Percentiles rank a stretch among this genome's conserved stretches.
These are phyloP conservation scores for Pteronotus mesoamericanus DNA, from an alignment of 2,797 vertebrate genomes.

Conservation along the genomic window DNA sequence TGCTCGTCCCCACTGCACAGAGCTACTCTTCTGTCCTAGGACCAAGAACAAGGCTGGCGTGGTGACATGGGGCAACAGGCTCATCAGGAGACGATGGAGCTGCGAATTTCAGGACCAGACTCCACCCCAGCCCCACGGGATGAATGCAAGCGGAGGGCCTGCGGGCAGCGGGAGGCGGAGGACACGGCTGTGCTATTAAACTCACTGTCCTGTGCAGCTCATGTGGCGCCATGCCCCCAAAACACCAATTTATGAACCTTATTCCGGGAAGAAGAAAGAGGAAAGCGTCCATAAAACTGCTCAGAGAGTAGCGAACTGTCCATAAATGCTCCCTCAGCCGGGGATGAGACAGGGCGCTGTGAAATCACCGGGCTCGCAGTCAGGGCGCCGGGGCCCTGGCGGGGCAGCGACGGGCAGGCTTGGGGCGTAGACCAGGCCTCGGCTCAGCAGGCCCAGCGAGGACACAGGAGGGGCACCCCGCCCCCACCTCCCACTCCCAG, in stretches of 20 bases:
- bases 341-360: not conserved
- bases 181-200: not conserved
- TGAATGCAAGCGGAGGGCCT: not conserved
- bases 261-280: not conserved
- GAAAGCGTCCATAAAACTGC: not conserved
- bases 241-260: not conserved
- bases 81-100: not conserved
- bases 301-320: not conserved
- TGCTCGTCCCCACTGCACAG: not conserved
- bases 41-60: not conserved
- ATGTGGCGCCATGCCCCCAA: no score
- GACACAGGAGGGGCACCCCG: not conserved
- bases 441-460: not conserved
- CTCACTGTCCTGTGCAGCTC: not conserved
- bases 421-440: not conserved
- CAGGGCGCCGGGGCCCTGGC: not conserved
- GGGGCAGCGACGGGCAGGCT: not conserved
- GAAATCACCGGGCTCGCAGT: no score
- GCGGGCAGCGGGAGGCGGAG: rapidly evolving
- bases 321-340: not conserved
- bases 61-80: not conserved
- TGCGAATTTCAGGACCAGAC: not conserved
- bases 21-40: not conserved
- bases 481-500: not conserved
- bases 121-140: not conserved